Percentiles rank a stretch among this genome's conserved stretches.
These are phyloP conservation scores for Rhagoletis zephyria DNA, from an alignment of 1,140 invertebrate genomes.

Conservation along the genomic window DNA sequence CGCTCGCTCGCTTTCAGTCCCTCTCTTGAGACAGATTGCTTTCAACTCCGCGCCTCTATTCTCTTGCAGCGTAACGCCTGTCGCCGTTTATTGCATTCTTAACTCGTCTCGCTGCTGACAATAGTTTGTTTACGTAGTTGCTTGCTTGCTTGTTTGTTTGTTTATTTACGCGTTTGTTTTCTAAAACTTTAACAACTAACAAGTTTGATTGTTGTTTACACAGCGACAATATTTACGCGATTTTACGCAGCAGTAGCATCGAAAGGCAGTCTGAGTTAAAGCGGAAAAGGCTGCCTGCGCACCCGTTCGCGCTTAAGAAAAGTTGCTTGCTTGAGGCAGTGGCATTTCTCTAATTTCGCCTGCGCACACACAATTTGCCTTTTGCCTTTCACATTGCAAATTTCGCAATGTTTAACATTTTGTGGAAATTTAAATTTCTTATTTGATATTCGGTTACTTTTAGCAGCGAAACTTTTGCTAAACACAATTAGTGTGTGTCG, in stretches of 20 bases:
- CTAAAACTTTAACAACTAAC: slow-evolving; percentile 49
- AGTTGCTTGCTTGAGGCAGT: background rate
- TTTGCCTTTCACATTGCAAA: slow-evolving; percentile 19
- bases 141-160: background rate
- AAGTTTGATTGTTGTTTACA: slow-evolving; percentile 54
- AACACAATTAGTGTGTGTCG: background rate
- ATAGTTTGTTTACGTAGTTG: no score
- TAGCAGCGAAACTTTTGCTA: slow-evolving; percentile 22
- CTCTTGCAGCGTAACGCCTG: background rate
- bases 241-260: background rate
- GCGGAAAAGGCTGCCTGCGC: background rate
- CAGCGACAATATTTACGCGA: slow-evolving; percentile 47
- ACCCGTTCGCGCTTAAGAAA: background rate
- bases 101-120: background rate
- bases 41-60: background rate
- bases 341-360: slow-evolving; percentile 6
- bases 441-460: slow-evolving; percentile 49
- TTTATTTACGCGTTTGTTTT: slow-evolving; percentile 15
- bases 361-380: slow-evolving; percentile 8
- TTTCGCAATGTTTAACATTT: slow-evolving; percentile 50
- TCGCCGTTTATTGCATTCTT: slow-evolving; percentile 10
- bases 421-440: slow-evolving; percentile 52
- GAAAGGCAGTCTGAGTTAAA: slow-evolving; percentile 10
- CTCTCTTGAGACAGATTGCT: no score
- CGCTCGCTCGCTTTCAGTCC: no score